A percentile compares a stretch with the other conserved stretches of the same genome.
Evolutionary conservation across 2,113 vertebrate genomes (phyloP).

Genomic region (Daubentonia madagascariensis): DNA sequence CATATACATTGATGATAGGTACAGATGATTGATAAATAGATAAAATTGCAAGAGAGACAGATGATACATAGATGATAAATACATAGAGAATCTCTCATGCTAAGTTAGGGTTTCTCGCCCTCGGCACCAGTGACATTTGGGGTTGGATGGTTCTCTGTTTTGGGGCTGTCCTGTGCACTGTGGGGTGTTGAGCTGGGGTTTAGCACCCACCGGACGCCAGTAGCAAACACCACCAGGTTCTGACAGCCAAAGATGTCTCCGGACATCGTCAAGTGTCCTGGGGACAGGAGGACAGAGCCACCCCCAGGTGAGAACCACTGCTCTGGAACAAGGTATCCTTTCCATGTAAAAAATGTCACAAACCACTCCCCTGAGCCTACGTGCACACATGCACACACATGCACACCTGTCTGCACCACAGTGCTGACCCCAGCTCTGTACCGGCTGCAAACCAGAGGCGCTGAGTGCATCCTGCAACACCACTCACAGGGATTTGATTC

Average conservation of each 20-base stretch:
- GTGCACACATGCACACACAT: background rate
- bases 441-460: background rate
- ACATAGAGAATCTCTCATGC: background rate
- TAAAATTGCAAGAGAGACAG: background rate
- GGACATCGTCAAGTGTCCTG: background rate
- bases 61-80: background rate
- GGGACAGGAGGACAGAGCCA: rapidly evolving
- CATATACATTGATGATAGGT: too few species aligned
- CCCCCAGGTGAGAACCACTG: background rate
- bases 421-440: background rate
- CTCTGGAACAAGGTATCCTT: background rate
- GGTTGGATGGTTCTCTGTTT: background rate
- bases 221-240: background rate
- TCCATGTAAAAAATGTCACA: background rate
- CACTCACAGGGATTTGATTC: constrained; percentile 69
- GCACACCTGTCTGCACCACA: background rate
- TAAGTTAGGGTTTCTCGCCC: background rate
- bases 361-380: background rate
- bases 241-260: background rate
- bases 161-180: background rate
- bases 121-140: background rate
- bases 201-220: background rate
- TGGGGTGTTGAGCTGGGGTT: background rate
- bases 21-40: background rate
- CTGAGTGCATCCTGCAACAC: background rate